A percentile compares a stretch with the other conserved stretches of the same genome.
Evolutionary conservation across 1,140 invertebrate species (phyloP).

Genomic region (Belonocnema kinseyi): DNA sequence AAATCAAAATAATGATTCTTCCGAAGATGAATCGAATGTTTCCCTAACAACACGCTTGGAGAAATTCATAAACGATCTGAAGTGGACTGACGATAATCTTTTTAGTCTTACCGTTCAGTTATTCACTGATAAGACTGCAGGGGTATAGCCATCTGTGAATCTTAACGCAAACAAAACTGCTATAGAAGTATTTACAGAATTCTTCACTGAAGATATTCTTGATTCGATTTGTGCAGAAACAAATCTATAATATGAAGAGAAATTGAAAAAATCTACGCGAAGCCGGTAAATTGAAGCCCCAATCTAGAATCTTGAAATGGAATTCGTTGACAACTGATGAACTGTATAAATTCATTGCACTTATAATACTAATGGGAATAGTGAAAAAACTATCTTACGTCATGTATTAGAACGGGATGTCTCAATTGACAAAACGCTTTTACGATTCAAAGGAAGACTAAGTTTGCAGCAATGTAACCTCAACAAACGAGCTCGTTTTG

Average conservation of each 20-base stretch:
- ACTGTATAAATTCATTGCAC: too few species aligned
- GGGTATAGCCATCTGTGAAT: neutral
- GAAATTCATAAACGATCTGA: neutral
- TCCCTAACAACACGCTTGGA: too few species aligned
- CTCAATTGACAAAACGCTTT: slow-evolving; percentile 37
- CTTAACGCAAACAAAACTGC: neutral
- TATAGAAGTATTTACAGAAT: neutral
- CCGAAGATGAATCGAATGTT: too few species aligned
- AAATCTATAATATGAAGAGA: slow-evolving; percentile 5
- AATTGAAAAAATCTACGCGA: neutral
- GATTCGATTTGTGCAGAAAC: slow-evolving; percentile 1
- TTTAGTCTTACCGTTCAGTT: neutral
- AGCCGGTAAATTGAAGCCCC: neutral
- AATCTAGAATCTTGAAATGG: neutral
- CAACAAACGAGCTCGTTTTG: slow-evolving; percentile 33
- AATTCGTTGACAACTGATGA: neutral
- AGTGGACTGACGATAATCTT: neutral
- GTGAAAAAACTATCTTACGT: too few species aligned
- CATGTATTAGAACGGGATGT: slow-evolving; percentile 12
- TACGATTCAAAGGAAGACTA: slow-evolving; percentile 37
- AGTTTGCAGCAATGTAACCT: slow-evolving; percentile 38
- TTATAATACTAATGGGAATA: too few species aligned
- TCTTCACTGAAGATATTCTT: neutral
- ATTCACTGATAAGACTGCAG: slow-evolving; percentile 7
- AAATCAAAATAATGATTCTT: too few species aligned